Evolutionary conservation across 2,797 vertebrate species (phyloP), one percentile per base, ranked within the genome.

Genomic region (Periophthalmus magnuspinnatus): DNA sequence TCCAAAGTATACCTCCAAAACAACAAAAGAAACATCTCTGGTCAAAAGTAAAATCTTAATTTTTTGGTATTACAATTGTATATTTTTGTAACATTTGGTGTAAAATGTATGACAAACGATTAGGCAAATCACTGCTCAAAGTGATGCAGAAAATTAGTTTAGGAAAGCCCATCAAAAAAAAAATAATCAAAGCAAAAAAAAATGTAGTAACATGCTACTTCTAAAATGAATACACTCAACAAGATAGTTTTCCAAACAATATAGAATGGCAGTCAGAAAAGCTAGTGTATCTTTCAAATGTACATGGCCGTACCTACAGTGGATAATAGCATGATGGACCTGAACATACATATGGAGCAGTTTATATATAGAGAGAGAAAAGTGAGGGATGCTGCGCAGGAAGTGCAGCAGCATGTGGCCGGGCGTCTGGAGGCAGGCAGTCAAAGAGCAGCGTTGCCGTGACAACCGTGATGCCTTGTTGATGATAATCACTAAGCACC

Each of bases 401-500:
- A 91, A 90, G 90, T 80, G 82, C 89, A 84, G 84, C 82, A 87
- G 79, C 86, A 89, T 90, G 91, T 91, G 92, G 90, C 88, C 75
- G 69, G 80, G 86, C 80, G 88, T 89, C 87, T 85, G 89, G 89
- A 92, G 86, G 88, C 74, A 83, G 83, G 81, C 84, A 88, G 80
- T 80, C 91, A 91, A 91, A 88, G 81, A 90, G 87, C 83, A 81
- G 75, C 21, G 86, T 93, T 91, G 87, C 90, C 91, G 86, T 89
- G 89, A 92, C 89, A 92, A 93, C 91, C 80, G 86, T 78, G 88
- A 93, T 92, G 91, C 90, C 84, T 82, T 84, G 86, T 82, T 86
- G 84, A 89, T 86, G 85, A 80, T 90, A 88, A 84, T 85, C 81
- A 81, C 78, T 10, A 61, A 88, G 82, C 77, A 84, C 78, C 79